These are phyloP conservation scores for Catamblyrhynchus diadema DNA, from an alignment of 2,797 vertebrate genomes.

Conservation along the genomic window DNA sequence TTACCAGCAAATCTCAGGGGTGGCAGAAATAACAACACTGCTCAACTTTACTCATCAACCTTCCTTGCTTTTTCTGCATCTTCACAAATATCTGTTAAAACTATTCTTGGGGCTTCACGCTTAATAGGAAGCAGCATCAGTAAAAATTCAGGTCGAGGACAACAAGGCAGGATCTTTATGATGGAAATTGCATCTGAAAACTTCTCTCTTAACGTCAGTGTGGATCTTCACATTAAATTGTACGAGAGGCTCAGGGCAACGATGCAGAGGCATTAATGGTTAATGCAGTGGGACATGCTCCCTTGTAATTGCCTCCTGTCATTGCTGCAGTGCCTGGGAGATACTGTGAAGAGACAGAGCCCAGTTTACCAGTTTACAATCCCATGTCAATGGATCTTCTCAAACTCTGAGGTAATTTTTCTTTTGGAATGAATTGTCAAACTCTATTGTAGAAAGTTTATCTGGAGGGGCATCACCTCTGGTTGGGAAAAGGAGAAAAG, in stretches of 20 bases:
- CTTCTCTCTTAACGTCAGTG: conserved; percentile 9
- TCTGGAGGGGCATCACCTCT: background rate
- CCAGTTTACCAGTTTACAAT: background rate
- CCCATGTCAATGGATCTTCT: background rate
- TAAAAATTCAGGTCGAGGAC: conserved; percentile 7
- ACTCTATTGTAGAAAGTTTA: background rate
- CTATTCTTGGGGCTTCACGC: background rate
- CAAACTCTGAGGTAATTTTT: background rate
- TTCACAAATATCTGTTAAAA: background rate
- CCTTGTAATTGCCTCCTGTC: conserved; percentile 35
- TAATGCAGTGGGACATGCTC: conserved; percentile 4
- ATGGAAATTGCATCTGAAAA: conserved; percentile 58
- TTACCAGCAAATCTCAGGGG: background rate
- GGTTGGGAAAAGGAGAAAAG: background rate
- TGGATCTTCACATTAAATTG: background rate
- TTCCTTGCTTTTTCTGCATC: background rate
- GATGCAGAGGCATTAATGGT: background rate
- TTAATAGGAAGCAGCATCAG: conserved; percentile 16
- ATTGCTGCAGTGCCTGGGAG: background rate
- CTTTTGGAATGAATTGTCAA: background rate
- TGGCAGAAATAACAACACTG: background rate
- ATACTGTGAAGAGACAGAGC: background rate
- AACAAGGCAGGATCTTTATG: conserved; percentile 7
- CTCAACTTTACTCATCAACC: background rate
- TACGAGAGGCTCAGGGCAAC: background rate